Evolutionary conservation across 2,797 vertebrate species (phyloP), one percentile per base, ranked within the genome.

Genomic region (Eremophila alpestris): DNA sequence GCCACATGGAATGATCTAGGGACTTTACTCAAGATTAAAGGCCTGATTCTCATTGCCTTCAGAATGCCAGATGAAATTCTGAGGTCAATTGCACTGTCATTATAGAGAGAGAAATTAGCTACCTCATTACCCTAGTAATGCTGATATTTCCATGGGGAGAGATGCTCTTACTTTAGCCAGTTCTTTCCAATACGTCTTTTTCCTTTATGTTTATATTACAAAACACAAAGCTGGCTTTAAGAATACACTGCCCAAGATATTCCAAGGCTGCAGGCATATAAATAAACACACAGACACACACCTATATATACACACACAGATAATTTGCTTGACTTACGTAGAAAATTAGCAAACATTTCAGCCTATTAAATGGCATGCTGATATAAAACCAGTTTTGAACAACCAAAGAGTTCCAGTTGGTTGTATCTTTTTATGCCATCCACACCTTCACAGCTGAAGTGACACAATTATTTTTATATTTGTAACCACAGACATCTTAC

Each of bases 71-170:
- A 0, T 89, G 55, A 73, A 93, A 95, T 62, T 43, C 75, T 60
- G 90, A 94, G 92, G 90, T 93, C 92, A 96, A 77, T 49, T 87
- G 70, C 60, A 93, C 51, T 51, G 46, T 90, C 90, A 77, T 94
- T 84, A 94, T 9, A 93, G 1, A 64, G 45, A 95, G 69, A 94
- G 94, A 94, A 92, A 95, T 95, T 89, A 96, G 87, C 89, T 95
- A 94, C 94, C 89, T 93, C 88, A 93, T 96, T 95, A 95, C 83
- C 71, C 84, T 83, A 93, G 87, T 93, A 93, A 94, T 94, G 73
- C 40, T 85, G 64, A 34, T 83, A 95, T 75, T 93, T 95, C 90
- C 94, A 62, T 16, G 5, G 90, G 93, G 86, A 93, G n/a, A 85
- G 36, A 89, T 41, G 68, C 40, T 91, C 84, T 80, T 82, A 30